Evolutionary conservation across 2,888 invertebrate species (phyloP).

Genomic region (Drosophila histrio): DNA sequence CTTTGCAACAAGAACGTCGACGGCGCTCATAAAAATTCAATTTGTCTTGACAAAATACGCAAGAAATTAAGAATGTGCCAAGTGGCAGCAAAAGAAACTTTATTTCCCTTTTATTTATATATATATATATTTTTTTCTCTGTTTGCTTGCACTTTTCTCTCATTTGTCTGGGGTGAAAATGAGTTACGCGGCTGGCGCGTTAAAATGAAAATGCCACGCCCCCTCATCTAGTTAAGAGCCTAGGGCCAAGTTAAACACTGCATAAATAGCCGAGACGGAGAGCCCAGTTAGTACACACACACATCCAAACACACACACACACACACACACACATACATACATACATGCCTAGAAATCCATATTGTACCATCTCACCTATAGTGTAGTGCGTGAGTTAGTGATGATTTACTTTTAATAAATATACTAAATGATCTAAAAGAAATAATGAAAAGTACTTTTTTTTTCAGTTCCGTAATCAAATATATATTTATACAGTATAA

Average conservation of each 20-base stretch:
- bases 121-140: conserved; percentile 40
- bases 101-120: conserved; percentile 68
- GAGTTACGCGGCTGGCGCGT: conserved; percentile 74
- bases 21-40: conserved; percentile 76
- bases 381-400: conserved; percentile 31
- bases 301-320: not conserved
- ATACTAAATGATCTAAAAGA: too few relatives aligned
- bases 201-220: conserved; percentile 70
- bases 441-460: too few relatives aligned
- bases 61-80: conserved; percentile 81
- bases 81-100: conserved; percentile 77
- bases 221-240: conserved; percentile 40
- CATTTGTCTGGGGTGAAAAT: conserved; percentile 67
- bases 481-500: too few relatives aligned
- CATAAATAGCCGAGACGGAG: conserved; percentile 69
- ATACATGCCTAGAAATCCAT: conserved; percentile 11
- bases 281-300: conserved; percentile 24
- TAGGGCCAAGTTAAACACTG: conserved; percentile 74
- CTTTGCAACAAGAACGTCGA: conserved; percentile 45
- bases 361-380: conserved; percentile 1
- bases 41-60: conserved; percentile 80
- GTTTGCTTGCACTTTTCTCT: conserved; percentile 37
- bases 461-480: too few relatives aligned
- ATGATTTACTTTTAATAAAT: not conserved
- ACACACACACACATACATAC: conserved; percentile 1